A percentile compares a stretch with the other conserved stretches of the same genome.
phyloP scores from a whole-genome alignment of 1,140 invertebrate genomes.

The Hetaerina americana region DNA sequence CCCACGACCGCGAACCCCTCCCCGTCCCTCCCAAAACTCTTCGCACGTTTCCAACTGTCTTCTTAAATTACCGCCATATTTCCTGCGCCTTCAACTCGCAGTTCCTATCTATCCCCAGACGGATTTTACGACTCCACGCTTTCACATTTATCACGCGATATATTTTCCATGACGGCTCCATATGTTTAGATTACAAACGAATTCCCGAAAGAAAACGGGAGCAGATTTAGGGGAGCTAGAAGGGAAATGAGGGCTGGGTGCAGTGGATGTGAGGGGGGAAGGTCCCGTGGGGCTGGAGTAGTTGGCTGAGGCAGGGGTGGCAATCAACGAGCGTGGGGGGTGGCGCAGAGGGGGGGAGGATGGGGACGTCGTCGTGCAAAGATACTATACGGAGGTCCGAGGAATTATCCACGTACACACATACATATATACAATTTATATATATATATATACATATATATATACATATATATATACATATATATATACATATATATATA shows the following conservation, averaged over 20 bases:
- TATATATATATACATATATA: too few species aligned
- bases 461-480: too few species aligned
- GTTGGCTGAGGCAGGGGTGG: too few species aligned
- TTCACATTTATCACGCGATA: constrained; percentile 18
- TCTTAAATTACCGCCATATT: constrained; percentile 18
- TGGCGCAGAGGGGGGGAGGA: too few species aligned
- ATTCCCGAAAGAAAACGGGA: constrained; percentile 11
- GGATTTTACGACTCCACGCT: constrained; percentile 2
- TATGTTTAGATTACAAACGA: constrained; percentile 19
- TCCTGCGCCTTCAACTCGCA: constrained; percentile 8
- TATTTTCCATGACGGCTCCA: constrained; percentile 17
- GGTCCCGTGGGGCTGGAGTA: not conserved
- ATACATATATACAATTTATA: too few species aligned
- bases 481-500: too few species aligned
- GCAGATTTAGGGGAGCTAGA: constrained; percentile 10
- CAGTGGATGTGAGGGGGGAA: constrained; percentile 1
- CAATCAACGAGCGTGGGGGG: too few species aligned
- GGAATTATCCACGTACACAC: too few species aligned
- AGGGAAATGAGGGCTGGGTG: not conserved
- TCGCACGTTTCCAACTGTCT: constrained; percentile 13
- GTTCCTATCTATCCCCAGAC: constrained; percentile 5
- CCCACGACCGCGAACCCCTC: too few species aligned
- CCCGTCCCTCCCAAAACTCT: too few species aligned
- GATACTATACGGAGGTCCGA: too few species aligned
- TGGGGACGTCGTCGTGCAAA: too few species aligned